phyloP scores from a whole-genome alignment of 1,140 invertebrate species.

The Euglossa dilemma region DNA sequence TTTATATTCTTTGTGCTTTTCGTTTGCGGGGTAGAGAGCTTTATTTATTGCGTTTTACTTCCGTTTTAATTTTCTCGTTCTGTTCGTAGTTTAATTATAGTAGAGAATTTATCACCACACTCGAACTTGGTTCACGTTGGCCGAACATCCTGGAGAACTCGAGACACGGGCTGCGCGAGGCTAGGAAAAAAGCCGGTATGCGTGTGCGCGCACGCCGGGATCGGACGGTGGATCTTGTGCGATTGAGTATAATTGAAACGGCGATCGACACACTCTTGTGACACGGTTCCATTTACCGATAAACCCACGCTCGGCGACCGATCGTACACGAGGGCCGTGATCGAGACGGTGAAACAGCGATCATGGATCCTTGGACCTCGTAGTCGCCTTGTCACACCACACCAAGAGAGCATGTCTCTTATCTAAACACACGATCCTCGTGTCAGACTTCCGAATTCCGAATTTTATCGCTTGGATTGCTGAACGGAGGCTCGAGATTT shows the following conservation, averaged over 20 bases:
- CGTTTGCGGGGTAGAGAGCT: conserved; percentile 86
- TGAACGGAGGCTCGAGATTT: no score
- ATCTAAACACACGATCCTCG: no score
- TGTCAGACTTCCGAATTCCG: no score
- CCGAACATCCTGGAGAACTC: conserved; percentile 79
- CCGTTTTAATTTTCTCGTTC: conserved; percentile 77
- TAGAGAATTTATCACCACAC: conserved; percentile 80
- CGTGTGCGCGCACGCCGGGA: conserved; percentile 76
- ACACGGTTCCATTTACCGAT: conserved; percentile 2
- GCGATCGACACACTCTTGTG: conserved; percentile 46
- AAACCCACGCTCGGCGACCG: background rate
- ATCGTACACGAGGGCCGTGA: background rate
- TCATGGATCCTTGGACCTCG: no score
- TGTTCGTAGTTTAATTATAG: conserved; percentile 79
- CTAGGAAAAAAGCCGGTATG: conserved; percentile 43
- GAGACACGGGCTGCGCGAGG: conserved; percentile 75
- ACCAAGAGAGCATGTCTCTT: no score
- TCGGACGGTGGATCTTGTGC: conserved; percentile 74
- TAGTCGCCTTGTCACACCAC: background rate
- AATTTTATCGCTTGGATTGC: no score
- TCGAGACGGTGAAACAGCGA: background rate
- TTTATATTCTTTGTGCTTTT: conserved; percentile 80
- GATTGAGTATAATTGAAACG: conserved; percentile 78
- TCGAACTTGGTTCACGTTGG: conserved; percentile 77
- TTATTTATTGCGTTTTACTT: conserved; percentile 82